Evolutionary conservation across 2,797 vertebrate genomes (phyloP), one percentile per base, ranked within the genome.

Genomic region (Phaenicophaeus curvirostris): DNA sequence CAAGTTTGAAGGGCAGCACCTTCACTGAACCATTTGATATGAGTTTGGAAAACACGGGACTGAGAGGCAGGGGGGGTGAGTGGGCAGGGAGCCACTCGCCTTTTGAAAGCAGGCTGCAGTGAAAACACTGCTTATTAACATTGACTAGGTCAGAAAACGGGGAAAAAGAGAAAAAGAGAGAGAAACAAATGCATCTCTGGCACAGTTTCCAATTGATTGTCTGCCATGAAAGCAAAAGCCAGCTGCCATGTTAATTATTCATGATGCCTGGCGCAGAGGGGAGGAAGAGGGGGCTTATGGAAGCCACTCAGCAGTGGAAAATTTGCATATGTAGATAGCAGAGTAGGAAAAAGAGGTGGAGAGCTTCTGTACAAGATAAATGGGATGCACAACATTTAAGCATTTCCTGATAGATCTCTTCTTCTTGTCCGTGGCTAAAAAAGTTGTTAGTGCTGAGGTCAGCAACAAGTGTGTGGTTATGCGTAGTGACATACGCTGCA

Each of bases 211-310:
- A 93, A 93, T 94, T 91, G 95, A 93, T 93, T 97, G 96, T 95
- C 96, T 97, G 97, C 96, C 96, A 95, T 92, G 86, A 97, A 97
- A 96, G 96, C 97, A 96, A 86, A 97, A 96, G 93, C 97, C 97
- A 98, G 97, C 96, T 97, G 97, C 97, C 91, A 30, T 81, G 95
- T 97, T 97, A 97, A 97, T 96, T 97, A 98, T 97, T 97, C 97
- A 97, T 87, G 77, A 96, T 83, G 93, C 78, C 76, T 95, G 96
- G 97, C 92, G 59, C 76, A 89, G 95, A 95, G 93, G 89, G 95
- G 89, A 96, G 95, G 86, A 90, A 95, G 85, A 89, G 63, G 91
- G 63, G 87, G 77, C 80, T 93, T 90, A 94, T 80, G 93, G 94
- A 97, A 94, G 95, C 87, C 80, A 95, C 95, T 95, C 95, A 79